Conservation (phyloP, 2,888 invertebrate genomes). For the Thereva unica region DNA sequence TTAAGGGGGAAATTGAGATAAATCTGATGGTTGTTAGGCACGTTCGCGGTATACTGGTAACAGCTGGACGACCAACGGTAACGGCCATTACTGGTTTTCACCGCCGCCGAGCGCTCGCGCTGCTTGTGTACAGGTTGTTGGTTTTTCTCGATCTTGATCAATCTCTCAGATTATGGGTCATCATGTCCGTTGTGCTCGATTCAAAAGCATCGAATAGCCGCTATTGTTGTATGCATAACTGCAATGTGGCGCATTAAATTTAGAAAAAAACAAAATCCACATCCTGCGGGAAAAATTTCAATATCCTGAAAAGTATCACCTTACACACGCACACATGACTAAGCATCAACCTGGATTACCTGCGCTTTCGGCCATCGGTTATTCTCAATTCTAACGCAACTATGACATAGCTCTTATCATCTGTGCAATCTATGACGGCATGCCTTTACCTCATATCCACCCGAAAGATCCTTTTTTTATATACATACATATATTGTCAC, state of each 20-base stretch:
- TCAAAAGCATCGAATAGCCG: too few species aligned
- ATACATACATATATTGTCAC: background rate
- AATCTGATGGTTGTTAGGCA: slow-evolving; percentile 32
- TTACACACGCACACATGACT: slow-evolving; percentile 26
- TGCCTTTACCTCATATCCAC: background rate
- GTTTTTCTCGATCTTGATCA: slow-evolving; percentile 18
- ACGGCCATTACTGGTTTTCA: background rate
- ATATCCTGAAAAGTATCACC: slow-evolving; percentile 5
- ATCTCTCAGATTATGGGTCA: slow-evolving; percentile 19
- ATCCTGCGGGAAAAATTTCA: background rate
- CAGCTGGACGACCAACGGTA: slow-evolving; percentile 5
- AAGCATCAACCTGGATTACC: slow-evolving; percentile 1
- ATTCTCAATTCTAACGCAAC: slow-evolving; percentile 17
- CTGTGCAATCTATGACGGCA: slow-evolving; percentile 1
- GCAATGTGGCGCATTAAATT: too few species aligned
- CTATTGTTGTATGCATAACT: too few species aligned
- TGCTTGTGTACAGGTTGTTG: slow-evolving; percentile 12
- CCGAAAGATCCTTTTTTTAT: background rate
- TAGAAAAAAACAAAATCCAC: too few species aligned
- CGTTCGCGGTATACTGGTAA: background rate
- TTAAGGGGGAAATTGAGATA: slow-evolving; percentile 27
- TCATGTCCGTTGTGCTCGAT: background rate
- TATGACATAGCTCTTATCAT: slow-evolving; percentile 1
- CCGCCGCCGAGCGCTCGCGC: background rate
- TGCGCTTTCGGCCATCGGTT: slow-evolving; percentile 1